Conservation (phyloP, 37 sponge, comb jelly and placozoan genomes). For the Petrosia ficiformis region DNA sequence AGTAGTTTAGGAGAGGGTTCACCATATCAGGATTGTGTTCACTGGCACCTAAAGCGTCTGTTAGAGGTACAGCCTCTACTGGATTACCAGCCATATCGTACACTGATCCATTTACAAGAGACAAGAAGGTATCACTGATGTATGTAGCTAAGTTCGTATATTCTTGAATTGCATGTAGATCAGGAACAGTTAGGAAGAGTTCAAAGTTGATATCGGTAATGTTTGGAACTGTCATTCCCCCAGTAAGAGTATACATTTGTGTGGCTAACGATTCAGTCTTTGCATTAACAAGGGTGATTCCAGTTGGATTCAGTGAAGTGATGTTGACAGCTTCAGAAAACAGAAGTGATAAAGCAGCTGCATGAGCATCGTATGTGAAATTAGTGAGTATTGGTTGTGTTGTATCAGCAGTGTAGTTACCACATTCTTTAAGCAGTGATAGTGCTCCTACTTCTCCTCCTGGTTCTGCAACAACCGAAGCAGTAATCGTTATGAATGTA, state of each 20-base stretch:
- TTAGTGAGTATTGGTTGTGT: constrained; percentile 48
- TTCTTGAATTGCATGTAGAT: constrained; percentile 61
- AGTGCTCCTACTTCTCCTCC: constrained; percentile 16
- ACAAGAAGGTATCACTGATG: constrained; percentile 37
- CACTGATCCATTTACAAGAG: constrained; percentile 46
- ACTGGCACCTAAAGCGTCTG: constrained; percentile 26
- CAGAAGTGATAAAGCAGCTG: constrained; percentile 53
- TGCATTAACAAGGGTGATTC: constrained; percentile 63
- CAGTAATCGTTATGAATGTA: constrained; percentile 64
- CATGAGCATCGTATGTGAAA: constrained; percentile 51
- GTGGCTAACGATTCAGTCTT: constrained; percentile 8
- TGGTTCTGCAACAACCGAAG: constrained; percentile 51
- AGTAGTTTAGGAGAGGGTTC: constrained; percentile 37
- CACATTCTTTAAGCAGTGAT: constrained; percentile 15
- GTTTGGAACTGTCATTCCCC: constrained; percentile 58
- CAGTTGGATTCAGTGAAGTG: constrained; percentile 62
- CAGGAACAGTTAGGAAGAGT: constrained; percentile 63
- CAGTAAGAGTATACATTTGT: constrained; percentile 71
- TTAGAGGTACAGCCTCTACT: constrained; percentile 25
- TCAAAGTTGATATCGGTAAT: constrained; percentile 44
- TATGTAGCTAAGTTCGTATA: constrained; percentile 39
- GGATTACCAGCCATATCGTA: constrained; percentile 64
- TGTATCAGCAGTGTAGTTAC: constrained; percentile 51
- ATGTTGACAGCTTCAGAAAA: constrained; percentile 82
- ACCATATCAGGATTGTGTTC: constrained; percentile 49